phyloP scores from a whole-genome alignment of 2,113 vertebrate genomes.

The Saccopteryx leptura region DNA sequence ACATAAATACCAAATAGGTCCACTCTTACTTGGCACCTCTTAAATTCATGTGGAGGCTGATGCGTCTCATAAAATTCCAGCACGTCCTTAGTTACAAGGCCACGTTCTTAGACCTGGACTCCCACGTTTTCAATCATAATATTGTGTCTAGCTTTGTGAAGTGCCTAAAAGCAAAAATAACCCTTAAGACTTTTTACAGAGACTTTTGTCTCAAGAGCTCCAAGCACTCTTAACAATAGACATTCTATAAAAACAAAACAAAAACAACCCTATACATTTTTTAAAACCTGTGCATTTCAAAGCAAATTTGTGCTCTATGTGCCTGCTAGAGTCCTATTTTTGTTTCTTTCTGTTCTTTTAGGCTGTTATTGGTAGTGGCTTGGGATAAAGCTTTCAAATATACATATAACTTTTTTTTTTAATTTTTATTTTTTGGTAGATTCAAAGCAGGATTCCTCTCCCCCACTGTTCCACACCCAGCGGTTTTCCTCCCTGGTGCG shows the following conservation, averaged over 20 bases:
- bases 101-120: not conserved
- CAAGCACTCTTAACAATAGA: not conserved
- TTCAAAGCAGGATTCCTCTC: not conserved
- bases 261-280: constrained; percentile 55
- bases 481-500: not conserved
- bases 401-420: not conserved
- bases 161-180: constrained; percentile 67
- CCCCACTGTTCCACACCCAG: too few species aligned
- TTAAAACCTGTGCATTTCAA: constrained; percentile 70
- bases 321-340: not conserved
- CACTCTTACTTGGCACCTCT: constrained; percentile 1
- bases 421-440: not conserved
- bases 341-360: not conserved
- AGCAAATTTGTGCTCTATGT: constrained; percentile 6
- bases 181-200: constrained; percentile 31
- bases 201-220: constrained; percentile 62
- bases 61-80: constrained; percentile 47
- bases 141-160: constrained; percentile 47
- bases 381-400: not conserved
- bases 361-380: not conserved
- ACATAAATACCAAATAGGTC: constrained; percentile 65
- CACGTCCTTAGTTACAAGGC: not conserved
- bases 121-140: constrained; percentile 53
- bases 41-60: constrained; percentile 47
- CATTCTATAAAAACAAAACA: not conserved